These are phyloP conservation scores for Chrysodeixis includens DNA, from an alignment of 2,888 invertebrate species.

Conservation along the genomic window DNA sequence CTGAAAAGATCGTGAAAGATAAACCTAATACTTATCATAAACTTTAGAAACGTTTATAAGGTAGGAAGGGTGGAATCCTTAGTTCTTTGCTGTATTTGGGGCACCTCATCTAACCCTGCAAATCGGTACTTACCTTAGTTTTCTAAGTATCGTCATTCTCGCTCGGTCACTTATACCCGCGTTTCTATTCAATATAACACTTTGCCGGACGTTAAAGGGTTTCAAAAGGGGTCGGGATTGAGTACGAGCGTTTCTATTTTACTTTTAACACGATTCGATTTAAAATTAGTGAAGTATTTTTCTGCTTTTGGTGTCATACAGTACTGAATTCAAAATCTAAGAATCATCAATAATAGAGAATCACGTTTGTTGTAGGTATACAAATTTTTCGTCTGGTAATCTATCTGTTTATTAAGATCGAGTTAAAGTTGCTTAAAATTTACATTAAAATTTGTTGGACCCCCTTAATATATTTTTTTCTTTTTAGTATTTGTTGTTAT, in stretches of 20 bases:
- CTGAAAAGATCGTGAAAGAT: slow-evolving; percentile 9
- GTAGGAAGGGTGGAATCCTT: slow-evolving; percentile 13
- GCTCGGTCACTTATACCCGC: slow-evolving; percentile 24
- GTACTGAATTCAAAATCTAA: no score
- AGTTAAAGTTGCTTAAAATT: no score
- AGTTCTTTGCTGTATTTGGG: slow-evolving; percentile 28
- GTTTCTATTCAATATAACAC: slow-evolving; percentile 41
- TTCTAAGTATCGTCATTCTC: slow-evolving; percentile 7
- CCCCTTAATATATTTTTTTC: no score
- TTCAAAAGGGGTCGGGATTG: slow-evolving; percentile 5
- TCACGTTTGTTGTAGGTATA: no score
- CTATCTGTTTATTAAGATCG: no score
- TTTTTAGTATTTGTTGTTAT: no score
- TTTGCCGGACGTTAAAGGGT: slow-evolving; percentile 32
- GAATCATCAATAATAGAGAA: no score
- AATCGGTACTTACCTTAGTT: slow-evolving; percentile 23
- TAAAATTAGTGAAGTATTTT: no score
- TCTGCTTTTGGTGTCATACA: no score
- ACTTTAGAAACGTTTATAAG: slow-evolving; percentile 14
- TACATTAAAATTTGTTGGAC: no score
- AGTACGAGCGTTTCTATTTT: slow-evolving; percentile 14
- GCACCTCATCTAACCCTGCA: slow-evolving; percentile 11
- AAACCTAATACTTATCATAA: slow-evolving; percentile 16
- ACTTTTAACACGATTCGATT: no score
- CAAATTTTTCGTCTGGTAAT: no score